Base-by-base conservation (phyloP, 2,113 vertebrate genomes). In the Brienomyrus longianalis region DNA sequence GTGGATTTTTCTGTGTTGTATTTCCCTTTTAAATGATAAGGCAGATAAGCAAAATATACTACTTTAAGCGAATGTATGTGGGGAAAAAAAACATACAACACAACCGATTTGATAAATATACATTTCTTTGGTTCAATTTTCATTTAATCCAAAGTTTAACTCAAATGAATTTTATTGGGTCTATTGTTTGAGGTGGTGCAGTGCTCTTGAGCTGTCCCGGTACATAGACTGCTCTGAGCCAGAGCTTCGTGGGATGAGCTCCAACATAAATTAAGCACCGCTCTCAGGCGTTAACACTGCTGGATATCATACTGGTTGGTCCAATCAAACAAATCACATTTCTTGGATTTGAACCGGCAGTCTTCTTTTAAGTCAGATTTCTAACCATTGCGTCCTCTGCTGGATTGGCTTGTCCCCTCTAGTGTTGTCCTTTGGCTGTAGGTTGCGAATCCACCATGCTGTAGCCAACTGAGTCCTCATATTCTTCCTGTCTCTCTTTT, bases 401-500 rank as follows among this genome's bases (percentile, higher is more conserved):
- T 83, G 77, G 39, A 45, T 45, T 0, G n/a, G 35, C 77, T 83
- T 17, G n/a, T 43, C 17, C 39, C 39, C 77, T 45, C 8, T 6
- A 1, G 39, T 21, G 39, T 45, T 45, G 19, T 3, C 31, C 77
- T 83, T 83, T 45, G 39, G 39, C 35, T 21, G 10, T 8, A 83
- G 43, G 77, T 8, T 45, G 7, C 35, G 7, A 19, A 45, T 27
- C 27, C 62, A 31, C n/a, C n/a, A 31, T 31, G 62, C n/a, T 70
- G n/a, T 70, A 31, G n/a, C n/a, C 62, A 70, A 3, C n/a, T 27
- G 10, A 70, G n/a, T 70, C 62, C 27, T 31, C 62, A 70, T 66
- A n/a, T 70, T 31, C 17, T 74, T 59, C 31, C 90, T 66, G 39
- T 88, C 88, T 88, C 27, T 31, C 90, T 86, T 86, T 88, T 10